Base-by-base conservation (phyloP, 2,797 vertebrate genomes). In the Neoniphon sammara region DNA sequence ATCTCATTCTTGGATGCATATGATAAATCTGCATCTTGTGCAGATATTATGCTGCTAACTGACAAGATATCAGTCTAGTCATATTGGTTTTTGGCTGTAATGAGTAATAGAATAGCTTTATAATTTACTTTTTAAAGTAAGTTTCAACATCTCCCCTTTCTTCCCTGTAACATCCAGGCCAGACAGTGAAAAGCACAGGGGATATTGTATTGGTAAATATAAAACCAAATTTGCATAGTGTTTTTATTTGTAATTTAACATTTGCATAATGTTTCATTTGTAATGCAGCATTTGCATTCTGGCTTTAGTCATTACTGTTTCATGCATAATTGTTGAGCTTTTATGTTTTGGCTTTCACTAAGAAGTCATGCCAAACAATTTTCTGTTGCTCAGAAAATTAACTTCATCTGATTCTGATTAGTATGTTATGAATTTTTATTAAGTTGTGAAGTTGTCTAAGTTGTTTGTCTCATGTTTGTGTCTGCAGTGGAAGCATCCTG, bases 251-350 rank as follows among this genome's bases (percentile, higher is more conserved):
- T 67, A 50, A 44, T 68, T 77, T 52, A 39, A 44, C 44, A 56
- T 79, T 70, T 34, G 46, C 76, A 85, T 79, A 71, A 65, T 21
- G 59, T 70, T 63, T 72, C 76, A 54, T 67, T 59, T 67, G 58
- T 59, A 53, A 58, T 73, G 50, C 56, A 62, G 27, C 65, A 54
- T 79, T 81, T 72, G 31, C 63, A 66, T 77, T 65, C 46, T 50
- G 57, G 57, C 30, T 66, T 36, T 14, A 65, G 73, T 20, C 23
- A 44, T 59, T 25, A 17, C 30, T 12, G 39, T 66, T 64, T 64
- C 2, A 1, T 61, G 70, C 73, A 70, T 70, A 62, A 66, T 42
- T 68, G 23, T 61, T 11, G 20, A 0, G 7, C 15, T 57, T 61
- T 73, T 9, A n/a, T 64, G 18, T 5, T 17, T 21, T n/a, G 11